Evolutionary conservation across 2,113 vertebrate species (phyloP).

Genomic region (Benitochromis conjunctus): DNA sequence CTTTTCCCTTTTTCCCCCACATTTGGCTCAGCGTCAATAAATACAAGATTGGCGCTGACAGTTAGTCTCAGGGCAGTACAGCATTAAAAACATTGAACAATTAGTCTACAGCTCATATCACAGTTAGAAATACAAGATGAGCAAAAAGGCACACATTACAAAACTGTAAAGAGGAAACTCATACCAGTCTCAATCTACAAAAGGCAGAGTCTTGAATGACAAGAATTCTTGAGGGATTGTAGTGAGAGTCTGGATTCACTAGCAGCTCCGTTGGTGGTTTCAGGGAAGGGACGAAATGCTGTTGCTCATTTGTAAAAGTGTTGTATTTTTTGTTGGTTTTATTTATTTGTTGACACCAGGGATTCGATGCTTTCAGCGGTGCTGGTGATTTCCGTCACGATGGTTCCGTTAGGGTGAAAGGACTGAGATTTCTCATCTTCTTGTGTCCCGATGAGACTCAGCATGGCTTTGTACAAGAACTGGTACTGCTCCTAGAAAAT

Average conservation of each 20-base stretch:
- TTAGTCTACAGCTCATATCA: constrained; percentile 73
- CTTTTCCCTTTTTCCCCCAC: constrained; percentile 19
- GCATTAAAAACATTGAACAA: constrained; percentile 41
- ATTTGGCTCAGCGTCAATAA: constrained; percentile 75
- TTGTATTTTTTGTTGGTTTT: neutral
- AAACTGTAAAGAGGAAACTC: constrained; percentile 60
- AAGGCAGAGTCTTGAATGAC: neutral
- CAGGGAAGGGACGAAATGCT: constrained; percentile 1
- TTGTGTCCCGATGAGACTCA: constrained; percentile 88
- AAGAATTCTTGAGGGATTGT: neutral
- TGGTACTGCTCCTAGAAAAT: constrained; percentile 87
- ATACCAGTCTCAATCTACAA: neutral
- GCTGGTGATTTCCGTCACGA: constrained; percentile 74
- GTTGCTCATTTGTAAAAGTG: neutral
- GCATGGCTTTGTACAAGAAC: constrained; percentile 93
- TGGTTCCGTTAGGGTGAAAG: constrained; percentile 82
- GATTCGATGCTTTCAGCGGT: constrained; percentile 89
- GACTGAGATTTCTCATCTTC: constrained; percentile 84
- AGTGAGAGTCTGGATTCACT: neutral
- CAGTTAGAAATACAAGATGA: constrained; percentile 76
- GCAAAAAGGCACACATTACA: constrained; percentile 92
- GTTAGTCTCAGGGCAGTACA: constrained; percentile 62
- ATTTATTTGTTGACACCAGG: constrained; percentile 74
- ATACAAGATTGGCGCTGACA: constrained; percentile 71
- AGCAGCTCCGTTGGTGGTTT: constrained; percentile 11